Conservation (phyloP, 2,113 vertebrate species). For the Carassius auratus region DNA sequence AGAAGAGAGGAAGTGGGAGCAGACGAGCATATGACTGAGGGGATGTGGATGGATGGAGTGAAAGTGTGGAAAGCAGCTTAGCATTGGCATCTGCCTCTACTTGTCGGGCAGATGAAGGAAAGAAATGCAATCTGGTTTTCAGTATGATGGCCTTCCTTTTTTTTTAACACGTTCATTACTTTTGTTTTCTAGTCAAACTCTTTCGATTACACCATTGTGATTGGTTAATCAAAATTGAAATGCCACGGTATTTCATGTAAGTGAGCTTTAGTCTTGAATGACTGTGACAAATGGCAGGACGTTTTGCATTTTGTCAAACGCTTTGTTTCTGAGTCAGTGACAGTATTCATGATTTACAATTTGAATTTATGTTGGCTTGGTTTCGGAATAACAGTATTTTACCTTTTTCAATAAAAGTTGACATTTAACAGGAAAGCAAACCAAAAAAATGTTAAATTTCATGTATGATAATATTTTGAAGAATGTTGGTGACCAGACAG, state of each 20-base stretch:
- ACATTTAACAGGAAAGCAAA: too few relatives aligned
- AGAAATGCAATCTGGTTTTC: background rate
- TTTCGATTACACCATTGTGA: background rate
- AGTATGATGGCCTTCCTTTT: background rate
- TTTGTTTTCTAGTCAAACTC: background rate
- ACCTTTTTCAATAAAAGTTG: background rate
- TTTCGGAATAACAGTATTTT: background rate
- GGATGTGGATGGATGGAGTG: slow-evolving; percentile 70
- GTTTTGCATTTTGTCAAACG: background rate
- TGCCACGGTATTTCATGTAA: background rate
- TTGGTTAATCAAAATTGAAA: background rate
- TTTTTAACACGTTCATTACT: background rate
- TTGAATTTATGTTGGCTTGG: background rate
- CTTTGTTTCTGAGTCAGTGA: background rate
- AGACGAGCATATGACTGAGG: slow-evolving; percentile 74
- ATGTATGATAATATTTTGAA: background rate
- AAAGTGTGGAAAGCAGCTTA: slow-evolving; percentile 53
- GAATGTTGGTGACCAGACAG: background rate
- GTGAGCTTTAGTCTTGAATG: background rate
- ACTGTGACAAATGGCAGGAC: background rate
- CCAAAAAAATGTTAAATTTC: too few relatives aligned
- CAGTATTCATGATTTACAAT: background rate
- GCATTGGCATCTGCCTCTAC: background rate
- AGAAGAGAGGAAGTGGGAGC: slow-evolving; percentile 77
- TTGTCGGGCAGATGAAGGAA: background rate